Base-by-base conservation (phyloP, 2,113 vertebrate genomes). In the Anolis sagrei region DNA sequence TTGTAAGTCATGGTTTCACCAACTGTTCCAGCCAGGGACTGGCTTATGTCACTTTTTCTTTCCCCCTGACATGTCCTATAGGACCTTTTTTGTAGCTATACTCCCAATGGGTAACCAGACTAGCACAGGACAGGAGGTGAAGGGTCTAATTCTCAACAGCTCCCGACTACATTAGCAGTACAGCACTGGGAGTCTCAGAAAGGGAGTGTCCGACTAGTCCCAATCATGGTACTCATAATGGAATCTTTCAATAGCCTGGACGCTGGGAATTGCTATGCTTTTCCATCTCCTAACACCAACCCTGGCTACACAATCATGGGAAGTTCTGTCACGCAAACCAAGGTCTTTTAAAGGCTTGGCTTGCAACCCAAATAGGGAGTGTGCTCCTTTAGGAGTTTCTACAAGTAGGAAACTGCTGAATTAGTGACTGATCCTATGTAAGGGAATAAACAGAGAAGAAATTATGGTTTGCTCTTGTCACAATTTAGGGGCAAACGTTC, bases 401-500 rank as follows among this genome's bases (percentile, higher is more conserved):
- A 21, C 27, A n/a, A 1, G 34, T 44, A 34, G 16, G 44, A 68
- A 76, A 25, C 4, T 2, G 48, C 6, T 27, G 51, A 61, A 44
- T 23, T 44, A 76, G 36, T 5, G 27, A 44, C 51, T 32, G 48
- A 32, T 25, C 19, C 4, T n/a, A n/a, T n/a, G 5, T 11, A 87
- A 54, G 4, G 7, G 62, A 68, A 66, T 39, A 7, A 72, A 61
- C 27, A 0, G 34, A 69, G 4, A 39, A 81, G 25, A n/a, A 25
- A 6, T 9, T 39, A 25, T 0, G 1, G 29, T 13, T 66, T 68
- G 68, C 72, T 27, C n/a, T 58, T 18, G 18, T 58, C 0, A 0
- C 25, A 32, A 62, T 85, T 70, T 39, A 34, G 39, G 39, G 19
- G 64, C 11, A 29, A 2, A 7, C 9, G 51, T 66, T 70, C 44